A percentile compares a stretch with the other conserved stretches of the same genome.
Conservation (phyloP, 2,888 invertebrate genomes). For the Norana najaformis region DNA sequence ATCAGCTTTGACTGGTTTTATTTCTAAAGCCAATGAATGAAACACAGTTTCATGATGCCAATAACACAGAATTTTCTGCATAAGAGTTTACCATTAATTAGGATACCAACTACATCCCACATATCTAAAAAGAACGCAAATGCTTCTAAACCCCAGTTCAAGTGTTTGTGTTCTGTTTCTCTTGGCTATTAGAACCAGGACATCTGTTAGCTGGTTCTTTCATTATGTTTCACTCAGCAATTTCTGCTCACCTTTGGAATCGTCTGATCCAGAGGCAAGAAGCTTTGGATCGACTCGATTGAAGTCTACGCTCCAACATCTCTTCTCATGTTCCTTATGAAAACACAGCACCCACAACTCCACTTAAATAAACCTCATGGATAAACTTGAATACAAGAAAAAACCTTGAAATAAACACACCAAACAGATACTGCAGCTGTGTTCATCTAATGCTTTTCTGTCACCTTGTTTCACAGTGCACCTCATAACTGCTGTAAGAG, state of each 20-base stretch:
- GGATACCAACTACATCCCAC: not conserved
- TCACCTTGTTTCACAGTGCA: not conserved
- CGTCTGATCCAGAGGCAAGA: constrained; percentile 89
- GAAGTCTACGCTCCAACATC: constrained; percentile 95
- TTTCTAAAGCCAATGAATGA: too few species aligned
- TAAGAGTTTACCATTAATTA: not conserved
- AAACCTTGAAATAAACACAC: not conserved
- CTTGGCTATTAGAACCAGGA: too few species aligned
- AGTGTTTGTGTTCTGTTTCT: not conserved
- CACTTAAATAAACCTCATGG: not conserved
- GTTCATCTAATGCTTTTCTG: too few species aligned
- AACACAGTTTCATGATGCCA: not conserved
- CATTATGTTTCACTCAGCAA: not conserved
- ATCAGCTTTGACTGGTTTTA: too few species aligned
- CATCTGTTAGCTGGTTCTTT: not conserved
- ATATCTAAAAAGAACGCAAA: not conserved
- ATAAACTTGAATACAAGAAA: not conserved
- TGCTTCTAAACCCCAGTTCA: not conserved
- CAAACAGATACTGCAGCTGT: too few species aligned
- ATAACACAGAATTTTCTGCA: not conserved
- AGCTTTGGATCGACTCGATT: constrained; percentile 85
- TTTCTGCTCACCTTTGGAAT: constrained; percentile 70
- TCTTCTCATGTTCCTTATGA: constrained; percentile 76
- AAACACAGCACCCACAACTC: not conserved
- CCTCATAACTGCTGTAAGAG: not conserved